Conservation (phyloP, 2,888 invertebrate species). For the Gerris lacustris region DNA sequence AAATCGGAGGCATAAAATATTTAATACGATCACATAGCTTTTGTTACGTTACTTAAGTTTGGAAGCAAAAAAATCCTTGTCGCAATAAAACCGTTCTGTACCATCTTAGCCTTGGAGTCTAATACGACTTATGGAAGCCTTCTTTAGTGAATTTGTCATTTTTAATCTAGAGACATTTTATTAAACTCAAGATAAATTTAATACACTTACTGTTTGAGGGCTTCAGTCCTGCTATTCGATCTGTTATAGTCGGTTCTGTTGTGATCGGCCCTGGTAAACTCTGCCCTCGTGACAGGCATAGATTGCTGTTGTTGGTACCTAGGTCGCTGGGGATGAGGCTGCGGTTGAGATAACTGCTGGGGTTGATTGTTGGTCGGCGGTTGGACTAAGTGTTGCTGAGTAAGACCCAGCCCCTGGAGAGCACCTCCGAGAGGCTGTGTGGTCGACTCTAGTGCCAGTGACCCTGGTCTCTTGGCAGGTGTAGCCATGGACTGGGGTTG, state of each 20-base stretch:
- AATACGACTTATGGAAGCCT: too few relatives aligned
- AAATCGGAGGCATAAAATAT: too few relatives aligned
- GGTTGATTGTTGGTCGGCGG: background rate
- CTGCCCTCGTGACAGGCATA: slow-evolving; percentile 32
- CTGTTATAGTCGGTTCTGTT: slow-evolving; percentile 36
- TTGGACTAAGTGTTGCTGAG: background rate
- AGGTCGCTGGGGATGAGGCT: slow-evolving; percentile 33
- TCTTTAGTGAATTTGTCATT: too few relatives aligned
- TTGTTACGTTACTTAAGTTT: too few relatives aligned
- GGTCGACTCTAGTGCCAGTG: background rate
- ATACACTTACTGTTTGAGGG: slow-evolving; percentile 40
- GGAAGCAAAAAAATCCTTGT: too few relatives aligned
- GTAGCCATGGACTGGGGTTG: background rate
- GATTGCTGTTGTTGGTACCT: slow-evolving; percentile 35
- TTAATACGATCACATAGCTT: too few relatives aligned
- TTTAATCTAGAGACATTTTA: too few relatives aligned
- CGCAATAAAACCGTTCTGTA: too few relatives aligned
- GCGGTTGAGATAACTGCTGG: slow-evolving; percentile 23
- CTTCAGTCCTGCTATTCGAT: slow-evolving; percentile 39
- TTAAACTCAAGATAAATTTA: background rate
- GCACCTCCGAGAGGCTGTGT: background rate
- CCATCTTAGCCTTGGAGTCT: too few relatives aligned
- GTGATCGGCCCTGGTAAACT: slow-evolving; percentile 25
- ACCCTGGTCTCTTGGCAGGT: background rate
- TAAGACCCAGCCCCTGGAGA: background rate